Base-by-base conservation (phyloP, 2,797 vertebrate species). In the Pseudomugil gertrudae region DNA sequence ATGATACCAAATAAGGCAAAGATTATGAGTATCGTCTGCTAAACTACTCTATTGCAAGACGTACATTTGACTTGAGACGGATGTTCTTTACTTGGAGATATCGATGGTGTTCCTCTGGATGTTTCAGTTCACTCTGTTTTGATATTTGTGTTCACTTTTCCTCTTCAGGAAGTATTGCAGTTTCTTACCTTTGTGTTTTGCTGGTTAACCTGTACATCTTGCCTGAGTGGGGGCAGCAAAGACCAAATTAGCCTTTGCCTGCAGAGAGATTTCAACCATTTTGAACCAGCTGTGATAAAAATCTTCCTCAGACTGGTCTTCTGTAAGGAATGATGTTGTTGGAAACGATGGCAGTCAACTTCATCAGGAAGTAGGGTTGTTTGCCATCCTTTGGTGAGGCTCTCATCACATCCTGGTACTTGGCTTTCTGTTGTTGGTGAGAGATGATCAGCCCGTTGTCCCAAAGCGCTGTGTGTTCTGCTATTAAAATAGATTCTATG, bases 341-440 rank as follows among this genome's bases (percentile, higher is more conserved):
- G 48, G 48, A 27, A 27, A 51, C 13, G 13, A 15, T 15, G 5
- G 24, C 24, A 51, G 48, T 14, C 48, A 51, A 6, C 48, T 51
- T 27, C 14, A 27, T 51, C 27, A 26, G 48, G 24, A 27, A 27
- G 27, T 51, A 27, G 24, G 26, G 48, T 48, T 23, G 47, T 5
- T 24, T 48, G 4, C 48, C 48, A 15, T 51, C 48, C 23, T 27
- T 51, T 51, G 48, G 24, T 14, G 13, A 51, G 24, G 24, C 11
- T 24, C 4, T 27, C 48, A 6, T 51, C 23, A 17, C 24, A 51
- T 51, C 26, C 48, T 15, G 24, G 24, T 27, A 51, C 24, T 27
- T 51, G 48, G 26, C 48, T 51, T 51, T 51, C 24, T 51, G 27
- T 51, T 27, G 23, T 51, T 51, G 24, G 48, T 27, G 48, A 51